These are phyloP conservation scores for Orientallactaga sibirica DNA, from an alignment of 2,797 vertebrate genomes.

Conservation along the genomic window DNA sequence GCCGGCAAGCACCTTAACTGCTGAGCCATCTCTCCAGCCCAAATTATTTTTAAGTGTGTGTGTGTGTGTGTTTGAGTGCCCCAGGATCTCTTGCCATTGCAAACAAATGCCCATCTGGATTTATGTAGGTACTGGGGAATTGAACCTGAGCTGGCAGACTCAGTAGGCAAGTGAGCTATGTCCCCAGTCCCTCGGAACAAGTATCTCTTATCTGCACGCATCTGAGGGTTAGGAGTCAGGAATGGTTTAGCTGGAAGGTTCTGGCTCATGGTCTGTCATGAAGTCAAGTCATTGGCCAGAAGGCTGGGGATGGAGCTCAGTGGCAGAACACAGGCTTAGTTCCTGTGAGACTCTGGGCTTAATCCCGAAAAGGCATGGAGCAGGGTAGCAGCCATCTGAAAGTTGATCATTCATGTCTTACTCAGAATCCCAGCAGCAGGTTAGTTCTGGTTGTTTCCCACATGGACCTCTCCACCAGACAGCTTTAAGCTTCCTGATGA, in stretches of 20 bases:
- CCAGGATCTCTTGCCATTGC: too few relatives aligned
- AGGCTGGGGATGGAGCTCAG: background rate
- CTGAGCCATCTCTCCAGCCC: too few relatives aligned
- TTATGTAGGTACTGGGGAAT: too few relatives aligned
- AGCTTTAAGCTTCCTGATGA: background rate
- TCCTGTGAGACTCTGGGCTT: background rate
- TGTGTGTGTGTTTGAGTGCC: too few relatives aligned
- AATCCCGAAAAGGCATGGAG: background rate
- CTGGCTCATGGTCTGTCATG: background rate
- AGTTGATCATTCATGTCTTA: background rate
- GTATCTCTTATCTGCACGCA: background rate
- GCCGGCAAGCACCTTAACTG: too few relatives aligned
- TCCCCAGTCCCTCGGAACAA: background rate
- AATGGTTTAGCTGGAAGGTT: background rate
- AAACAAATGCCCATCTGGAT: too few relatives aligned
- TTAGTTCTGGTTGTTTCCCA: background rate
- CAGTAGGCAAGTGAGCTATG: too few relatives aligned
- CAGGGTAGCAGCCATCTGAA: background rate
- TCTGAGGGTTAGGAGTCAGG: background rate
- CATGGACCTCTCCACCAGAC: accelerated
- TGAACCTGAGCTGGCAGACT: too few relatives aligned
- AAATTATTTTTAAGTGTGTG: too few relatives aligned
- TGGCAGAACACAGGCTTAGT: too few relatives aligned
- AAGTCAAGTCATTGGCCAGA: background rate
- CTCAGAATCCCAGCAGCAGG: background rate